Conservation (phyloP, 2,888 invertebrate genomes). For the Lacanobia wlatinum region DNA sequence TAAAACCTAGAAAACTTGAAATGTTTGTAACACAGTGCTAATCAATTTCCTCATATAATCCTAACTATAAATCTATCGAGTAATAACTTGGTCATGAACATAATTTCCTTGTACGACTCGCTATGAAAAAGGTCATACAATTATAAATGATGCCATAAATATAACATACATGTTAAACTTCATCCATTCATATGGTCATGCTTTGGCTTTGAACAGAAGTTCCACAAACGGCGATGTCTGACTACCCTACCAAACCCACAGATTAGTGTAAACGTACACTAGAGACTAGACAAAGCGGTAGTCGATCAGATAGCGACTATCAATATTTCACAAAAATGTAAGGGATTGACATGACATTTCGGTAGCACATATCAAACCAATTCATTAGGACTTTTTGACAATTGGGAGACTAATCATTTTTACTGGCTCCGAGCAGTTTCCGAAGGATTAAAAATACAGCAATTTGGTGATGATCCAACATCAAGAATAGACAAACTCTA, state of each 20-base stretch:
- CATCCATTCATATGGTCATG: slow-evolving; percentile 4
- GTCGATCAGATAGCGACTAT: no score
- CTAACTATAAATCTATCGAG: slow-evolving; percentile 49
- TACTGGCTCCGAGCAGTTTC: no score
- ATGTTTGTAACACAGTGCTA: slow-evolving; percentile 19
- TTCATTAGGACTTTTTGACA: no score
- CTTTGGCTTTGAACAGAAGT: slow-evolving; percentile 22
- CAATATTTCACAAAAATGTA: no score
- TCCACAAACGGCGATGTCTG: neutral
- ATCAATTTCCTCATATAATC: slow-evolving; percentile 40
- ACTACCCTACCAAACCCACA: neutral
- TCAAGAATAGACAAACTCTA: no score
- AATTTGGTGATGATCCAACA: no score
- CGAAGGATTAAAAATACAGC: no score
- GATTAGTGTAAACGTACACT: no score
- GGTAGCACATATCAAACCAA: no score
- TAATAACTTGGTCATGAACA: slow-evolving; percentile 60
- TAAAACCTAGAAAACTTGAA: neutral
- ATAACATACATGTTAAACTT: slow-evolving; percentile 50
- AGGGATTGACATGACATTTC: no score
- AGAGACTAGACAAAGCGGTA: no score
- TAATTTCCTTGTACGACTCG: slow-evolving; percentile 55
- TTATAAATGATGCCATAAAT: slow-evolving; percentile 55
- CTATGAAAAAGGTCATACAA: slow-evolving; percentile 57
- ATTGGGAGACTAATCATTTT: no score